These are phyloP conservation scores for Notarius quadriscutis DNA, from an alignment of 2,113 vertebrate species.

Conservation along the genomic window DNA sequence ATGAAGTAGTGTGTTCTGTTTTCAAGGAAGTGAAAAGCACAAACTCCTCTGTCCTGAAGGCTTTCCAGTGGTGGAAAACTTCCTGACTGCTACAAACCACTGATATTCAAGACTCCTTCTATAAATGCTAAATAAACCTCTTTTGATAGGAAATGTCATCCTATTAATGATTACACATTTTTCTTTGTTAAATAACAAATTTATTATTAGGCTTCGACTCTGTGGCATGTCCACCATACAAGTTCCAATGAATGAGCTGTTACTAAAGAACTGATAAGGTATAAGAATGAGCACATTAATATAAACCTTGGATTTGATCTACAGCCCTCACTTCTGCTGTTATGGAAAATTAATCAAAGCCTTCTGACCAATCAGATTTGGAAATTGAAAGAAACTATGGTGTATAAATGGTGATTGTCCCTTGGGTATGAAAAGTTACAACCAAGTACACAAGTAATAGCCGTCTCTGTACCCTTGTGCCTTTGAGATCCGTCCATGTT, in stretches of 20 bases:
- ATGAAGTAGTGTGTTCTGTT: neutral
- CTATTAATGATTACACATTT: neutral
- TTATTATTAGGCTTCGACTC: too few species aligned
- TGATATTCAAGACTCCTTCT: neutral
- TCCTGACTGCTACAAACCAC: neutral
- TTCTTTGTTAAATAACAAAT: neutral
- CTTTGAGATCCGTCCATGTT: slow-evolving; percentile 92
- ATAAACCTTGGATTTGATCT: neutral
- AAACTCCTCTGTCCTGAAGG: neutral
- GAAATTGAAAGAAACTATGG: too few species aligned
- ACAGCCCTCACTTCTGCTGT: neutral
- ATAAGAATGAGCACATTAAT: neutral
- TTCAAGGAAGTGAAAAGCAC: neutral
- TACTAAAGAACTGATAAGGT: neutral
- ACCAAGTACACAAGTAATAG: slow-evolving; percentile 62
- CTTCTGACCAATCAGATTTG: neutral
- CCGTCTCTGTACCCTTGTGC: slow-evolving; percentile 82
- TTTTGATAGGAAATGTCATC: neutral
- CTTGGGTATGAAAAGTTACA: neutral
- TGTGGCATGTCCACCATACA: neutral
- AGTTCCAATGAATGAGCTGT: neutral
- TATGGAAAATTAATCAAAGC: neutral
- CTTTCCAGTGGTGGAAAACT: neutral
- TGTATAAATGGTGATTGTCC: neutral
- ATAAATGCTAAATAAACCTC: neutral